These are phyloP conservation scores for Radopholus similis DNA, from an alignment of 1,140 invertebrate genomes.

Conservation along the genomic window DNA sequence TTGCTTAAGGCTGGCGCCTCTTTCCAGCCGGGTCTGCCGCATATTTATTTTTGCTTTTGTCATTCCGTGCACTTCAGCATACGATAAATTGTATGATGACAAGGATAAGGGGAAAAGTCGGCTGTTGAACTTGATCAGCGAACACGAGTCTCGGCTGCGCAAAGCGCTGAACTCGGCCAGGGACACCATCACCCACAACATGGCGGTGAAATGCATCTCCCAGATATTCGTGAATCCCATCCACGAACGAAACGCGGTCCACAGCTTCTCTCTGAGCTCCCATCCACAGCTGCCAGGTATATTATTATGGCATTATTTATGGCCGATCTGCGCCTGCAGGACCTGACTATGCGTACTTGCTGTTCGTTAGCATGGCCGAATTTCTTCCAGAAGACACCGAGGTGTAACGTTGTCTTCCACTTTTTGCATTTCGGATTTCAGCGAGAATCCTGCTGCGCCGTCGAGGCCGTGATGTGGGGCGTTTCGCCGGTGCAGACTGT, in stretches of 20 bases:
- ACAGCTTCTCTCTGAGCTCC: background rate
- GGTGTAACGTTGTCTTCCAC: background rate
- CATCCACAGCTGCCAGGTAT: constrained; percentile 6
- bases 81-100: constrained; percentile 11
- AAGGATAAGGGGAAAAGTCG: constrained; percentile 17
- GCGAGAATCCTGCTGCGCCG: background rate
- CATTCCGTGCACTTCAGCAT: too few relatives aligned
- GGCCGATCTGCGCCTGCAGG: too few relatives aligned
- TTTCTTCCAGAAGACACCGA: constrained; percentile 2
- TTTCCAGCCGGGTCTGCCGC: constrained; percentile 22
- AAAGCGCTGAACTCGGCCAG: constrained; percentile 14
- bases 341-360: constrained; percentile 15
- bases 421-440: background rate
- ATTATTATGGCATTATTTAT: too few relatives aligned
- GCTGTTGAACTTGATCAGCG: background rate
- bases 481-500: background rate
- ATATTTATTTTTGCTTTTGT: background rate
- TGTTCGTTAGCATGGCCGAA: constrained; percentile 7
- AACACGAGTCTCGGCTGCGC: constrained; percentile 12
- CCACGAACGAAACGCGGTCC: constrained; percentile 12
- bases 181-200: constrained; percentile 16
- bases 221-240: constrained; percentile 27
- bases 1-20: constrained; percentile 19
- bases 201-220: constrained; percentile 18
- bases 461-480: constrained; percentile 16